phyloP scores from a whole-genome alignment of 2,888 invertebrate genomes.

The Eristalis intricaria region DNA sequence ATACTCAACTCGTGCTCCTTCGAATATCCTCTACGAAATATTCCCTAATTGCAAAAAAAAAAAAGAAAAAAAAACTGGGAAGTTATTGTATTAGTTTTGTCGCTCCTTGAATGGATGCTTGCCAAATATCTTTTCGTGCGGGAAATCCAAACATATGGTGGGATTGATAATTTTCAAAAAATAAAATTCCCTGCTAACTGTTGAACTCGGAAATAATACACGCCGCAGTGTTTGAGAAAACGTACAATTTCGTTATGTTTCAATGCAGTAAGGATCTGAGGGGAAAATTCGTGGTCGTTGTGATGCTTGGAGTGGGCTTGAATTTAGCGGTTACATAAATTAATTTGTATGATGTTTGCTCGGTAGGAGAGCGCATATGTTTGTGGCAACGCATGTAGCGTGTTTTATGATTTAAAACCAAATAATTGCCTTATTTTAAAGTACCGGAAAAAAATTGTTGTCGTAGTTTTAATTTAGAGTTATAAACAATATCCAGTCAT shows the following conservation, averaged over 20 bases:
- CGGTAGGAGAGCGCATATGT: no score
- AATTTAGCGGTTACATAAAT: no score
- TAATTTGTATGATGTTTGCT: no score
- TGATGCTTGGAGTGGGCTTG: no score
- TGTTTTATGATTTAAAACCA: no score
- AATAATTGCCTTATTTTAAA: no score
- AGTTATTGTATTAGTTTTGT: slow-evolving; percentile 7
- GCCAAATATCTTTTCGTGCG: slow-evolving; percentile 1
- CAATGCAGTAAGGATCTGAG: neutral
- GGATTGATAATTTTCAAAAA: slow-evolving; percentile 14
- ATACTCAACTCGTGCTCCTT: slow-evolving; percentile 44
- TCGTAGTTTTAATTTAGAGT: no score
- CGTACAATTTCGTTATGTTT: no score
- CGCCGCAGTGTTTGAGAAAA: neutral
- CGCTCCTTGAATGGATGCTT: slow-evolving; percentile 9
- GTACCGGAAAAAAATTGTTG: no score
- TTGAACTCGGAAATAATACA: slow-evolving; percentile 20
- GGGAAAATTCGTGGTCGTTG: no score
- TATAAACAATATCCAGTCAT: no score
- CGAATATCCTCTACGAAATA: slow-evolving; percentile 23
- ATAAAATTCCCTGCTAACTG: slow-evolving; percentile 34
- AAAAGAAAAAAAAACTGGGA: slow-evolving; percentile 21
- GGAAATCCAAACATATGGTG: slow-evolving; percentile 36
- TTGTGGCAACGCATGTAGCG: no score
- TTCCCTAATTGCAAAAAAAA: neutral